phyloP scores from a whole-genome alignment of 1,140 invertebrate genomes.

The Lycorma delicatula region DNA sequence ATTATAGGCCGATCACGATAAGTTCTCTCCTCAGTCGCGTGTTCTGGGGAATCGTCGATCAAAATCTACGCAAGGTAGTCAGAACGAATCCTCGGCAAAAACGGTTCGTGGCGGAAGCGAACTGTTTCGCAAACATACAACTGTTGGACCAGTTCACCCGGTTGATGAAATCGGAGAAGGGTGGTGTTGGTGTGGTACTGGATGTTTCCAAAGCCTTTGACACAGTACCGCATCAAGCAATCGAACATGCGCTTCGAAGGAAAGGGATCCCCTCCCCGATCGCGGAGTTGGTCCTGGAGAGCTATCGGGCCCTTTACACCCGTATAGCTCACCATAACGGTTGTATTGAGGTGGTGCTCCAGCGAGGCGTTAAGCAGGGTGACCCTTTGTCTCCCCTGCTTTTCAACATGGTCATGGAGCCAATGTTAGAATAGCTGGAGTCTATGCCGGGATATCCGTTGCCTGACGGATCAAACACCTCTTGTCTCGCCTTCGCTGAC shows the following conservation, averaged over 20 bases:
- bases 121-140: slow-evolving; percentile 21
- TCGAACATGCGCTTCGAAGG: slow-evolving; percentile 16
- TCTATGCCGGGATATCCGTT: not conserved
- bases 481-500: slow-evolving; percentile 16
- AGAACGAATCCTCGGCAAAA: slow-evolving; percentile 23
- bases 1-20: slow-evolving; percentile 29
- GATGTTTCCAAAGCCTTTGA: slow-evolving; percentile 36
- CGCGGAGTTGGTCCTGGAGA: not conserved
- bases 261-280: not conserved
- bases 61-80: slow-evolving; percentile 15
- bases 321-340: slow-evolving; percentile 2
- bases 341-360: not conserved
- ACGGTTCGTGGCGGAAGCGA: slow-evolving; percentile 21
- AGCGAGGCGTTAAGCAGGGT: slow-evolving; percentile 33
- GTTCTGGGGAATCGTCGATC: slow-evolving; percentile 26
- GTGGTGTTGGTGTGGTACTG: slow-evolving; percentile 22
- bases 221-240: slow-evolving; percentile 28
- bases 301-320: slow-evolving; percentile 2
- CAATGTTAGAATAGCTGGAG: slow-evolving; percentile 13
- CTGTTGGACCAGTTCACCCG: slow-evolving; percentile 16
- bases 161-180: slow-evolving; percentile 14
- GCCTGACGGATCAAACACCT: not conserved
- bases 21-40: slow-evolving; percentile 22
- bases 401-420: slow-evolving; percentile 34
- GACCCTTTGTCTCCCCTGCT: slow-evolving; percentile 31